phyloP scores from a whole-genome alignment of 2,888 invertebrate genomes.

The Leptinotarsa tumamoca region DNA sequence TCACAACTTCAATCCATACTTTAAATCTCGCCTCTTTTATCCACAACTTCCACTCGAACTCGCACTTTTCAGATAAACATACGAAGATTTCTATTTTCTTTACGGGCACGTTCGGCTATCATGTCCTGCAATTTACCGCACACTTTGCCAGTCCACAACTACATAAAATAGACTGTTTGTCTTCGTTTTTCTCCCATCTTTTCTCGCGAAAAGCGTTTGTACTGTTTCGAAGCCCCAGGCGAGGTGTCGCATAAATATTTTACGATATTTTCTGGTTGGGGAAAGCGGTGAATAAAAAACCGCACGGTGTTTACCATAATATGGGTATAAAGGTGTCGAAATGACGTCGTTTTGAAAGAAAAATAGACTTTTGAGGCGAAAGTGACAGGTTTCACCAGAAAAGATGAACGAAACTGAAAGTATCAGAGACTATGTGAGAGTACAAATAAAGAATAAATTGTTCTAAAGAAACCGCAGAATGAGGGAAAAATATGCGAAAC shows the following conservation, averaged over 20 bases:
- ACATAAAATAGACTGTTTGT: constrained; percentile 40
- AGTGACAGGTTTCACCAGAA: background rate
- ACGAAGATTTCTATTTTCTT: constrained; percentile 30
- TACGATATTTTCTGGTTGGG: constrained; percentile 23
- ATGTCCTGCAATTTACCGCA: constrained; percentile 40
- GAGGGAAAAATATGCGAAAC: no score
- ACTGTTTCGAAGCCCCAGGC: constrained; percentile 20
- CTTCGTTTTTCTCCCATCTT: constrained; percentile 32
- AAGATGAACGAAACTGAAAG: no score
- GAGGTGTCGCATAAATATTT: constrained; percentile 23
- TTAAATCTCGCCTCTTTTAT: constrained; percentile 9
- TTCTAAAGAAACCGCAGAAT: no score
- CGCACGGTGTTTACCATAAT: constrained; percentile 18
- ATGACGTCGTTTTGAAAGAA: constrained; percentile 5
- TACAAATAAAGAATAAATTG: no score
- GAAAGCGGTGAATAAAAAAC: constrained; percentile 24
- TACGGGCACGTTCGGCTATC: constrained; percentile 37
- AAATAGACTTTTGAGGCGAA: background rate
- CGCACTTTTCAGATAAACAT: constrained; percentile 23
- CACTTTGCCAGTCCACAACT: constrained; percentile 38
- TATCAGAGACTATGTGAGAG: no score
- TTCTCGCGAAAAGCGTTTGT: constrained; percentile 22
- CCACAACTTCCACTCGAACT: constrained; percentile 1
- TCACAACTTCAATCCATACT: no score
- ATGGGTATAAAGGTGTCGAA: constrained; percentile 22